Conservation (phyloP, 2,797 vertebrate species). For the Onychomys leucogaster region DNA sequence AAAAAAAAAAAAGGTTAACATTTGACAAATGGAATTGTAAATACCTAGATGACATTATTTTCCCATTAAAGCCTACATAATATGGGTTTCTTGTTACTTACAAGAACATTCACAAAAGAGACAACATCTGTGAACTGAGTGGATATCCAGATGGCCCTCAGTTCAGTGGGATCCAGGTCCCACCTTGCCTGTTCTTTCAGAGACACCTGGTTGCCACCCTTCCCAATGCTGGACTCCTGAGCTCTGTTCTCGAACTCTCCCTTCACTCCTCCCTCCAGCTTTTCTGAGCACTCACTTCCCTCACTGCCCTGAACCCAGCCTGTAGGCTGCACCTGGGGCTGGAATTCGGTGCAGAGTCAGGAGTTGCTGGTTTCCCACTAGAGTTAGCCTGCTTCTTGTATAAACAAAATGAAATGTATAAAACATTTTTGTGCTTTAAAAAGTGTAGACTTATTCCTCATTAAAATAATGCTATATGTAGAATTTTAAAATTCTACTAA, state of each 20-base stretch:
- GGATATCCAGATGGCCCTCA: background rate
- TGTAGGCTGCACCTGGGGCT: background rate
- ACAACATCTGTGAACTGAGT: background rate
- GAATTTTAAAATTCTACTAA: background rate
- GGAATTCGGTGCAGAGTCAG: too few species aligned
- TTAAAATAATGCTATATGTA: background rate
- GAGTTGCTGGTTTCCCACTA: background rate
- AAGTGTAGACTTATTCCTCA: background rate
- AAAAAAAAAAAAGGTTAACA: background rate
- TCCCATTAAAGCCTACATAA: background rate
- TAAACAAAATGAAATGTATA: background rate
- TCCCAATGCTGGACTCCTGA: background rate
- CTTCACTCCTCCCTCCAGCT: too few species aligned
- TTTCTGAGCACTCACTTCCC: background rate
- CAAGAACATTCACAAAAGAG: background rate
- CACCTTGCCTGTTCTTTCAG: background rate
- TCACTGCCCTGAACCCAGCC: background rate
- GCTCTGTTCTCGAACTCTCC: background rate
- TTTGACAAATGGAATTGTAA: constrained; percentile 8
- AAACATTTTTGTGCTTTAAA: background rate
- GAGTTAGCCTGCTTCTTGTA: background rate
- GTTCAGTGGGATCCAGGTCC: background rate
- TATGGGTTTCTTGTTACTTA: background rate
- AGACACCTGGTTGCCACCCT: background rate
- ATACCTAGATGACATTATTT: background rate